Evolutionary conservation across 2,113 vertebrate genomes (phyloP).

Genomic region (Alectura lathami): DNA sequence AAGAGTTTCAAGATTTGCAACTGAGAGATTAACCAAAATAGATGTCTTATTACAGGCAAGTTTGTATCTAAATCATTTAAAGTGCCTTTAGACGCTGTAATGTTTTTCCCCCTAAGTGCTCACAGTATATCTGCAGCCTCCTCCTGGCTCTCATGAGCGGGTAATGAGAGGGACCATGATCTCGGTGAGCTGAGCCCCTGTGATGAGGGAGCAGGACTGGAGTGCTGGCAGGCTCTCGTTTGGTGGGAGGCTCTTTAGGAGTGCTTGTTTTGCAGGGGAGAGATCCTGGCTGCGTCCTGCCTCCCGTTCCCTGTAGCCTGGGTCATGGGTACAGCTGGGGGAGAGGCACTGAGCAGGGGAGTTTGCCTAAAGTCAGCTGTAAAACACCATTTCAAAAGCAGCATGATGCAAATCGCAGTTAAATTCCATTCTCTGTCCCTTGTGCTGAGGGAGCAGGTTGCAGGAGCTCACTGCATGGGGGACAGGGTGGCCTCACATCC

Average conservation of each 20-base stretch:
- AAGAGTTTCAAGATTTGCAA: constrained; percentile 72
- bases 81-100: constrained; percentile 60
- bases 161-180: background rate
- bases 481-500: background rate
- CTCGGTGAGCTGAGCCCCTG: background rate
- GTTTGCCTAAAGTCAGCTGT: background rate
- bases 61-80: constrained; percentile 74
- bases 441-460: background rate
- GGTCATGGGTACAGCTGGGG: no score
- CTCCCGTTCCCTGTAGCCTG: background rate
- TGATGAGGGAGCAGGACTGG: background rate
- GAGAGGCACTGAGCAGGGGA: background rate
- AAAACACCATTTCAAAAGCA: background rate
- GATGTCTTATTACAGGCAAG: constrained; percentile 71
- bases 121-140: background rate
- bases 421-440: background rate
- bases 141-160: background rate
- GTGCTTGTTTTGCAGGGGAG: fast-evolving
- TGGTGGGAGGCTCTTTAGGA: background rate
- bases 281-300: background rate
- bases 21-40: constrained; percentile 75
- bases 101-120: constrained; percentile 52
- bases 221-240: background rate
- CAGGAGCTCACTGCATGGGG: fast-evolving
- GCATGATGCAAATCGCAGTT: background rate